Base-by-base conservation (phyloP, 2,113 vertebrate species). In the Microtus pennsylvanicus region DNA sequence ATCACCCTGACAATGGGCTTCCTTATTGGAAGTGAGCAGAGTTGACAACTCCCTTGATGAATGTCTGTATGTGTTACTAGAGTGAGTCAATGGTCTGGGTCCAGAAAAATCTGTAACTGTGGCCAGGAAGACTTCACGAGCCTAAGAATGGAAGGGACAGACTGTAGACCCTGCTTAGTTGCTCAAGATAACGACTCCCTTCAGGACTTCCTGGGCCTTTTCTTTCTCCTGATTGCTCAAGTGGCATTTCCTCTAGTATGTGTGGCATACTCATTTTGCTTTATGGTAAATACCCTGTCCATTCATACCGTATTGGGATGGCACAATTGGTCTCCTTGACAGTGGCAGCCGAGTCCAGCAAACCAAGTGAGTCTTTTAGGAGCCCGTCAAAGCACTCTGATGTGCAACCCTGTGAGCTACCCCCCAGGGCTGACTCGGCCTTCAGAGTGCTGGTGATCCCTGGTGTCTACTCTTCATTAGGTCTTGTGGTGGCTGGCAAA, bases 11-110 rank as follows among this genome's bases (percentile, higher is more conserved):
- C 74, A 88, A 47, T 93, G 92, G 93, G 58, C 72, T 97, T 97
- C 90, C 86, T 96, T 55, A 50, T 75, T 50, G 47, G 11, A 69
- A 94, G 70, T 30, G 70, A 97, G 76, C 52, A 82, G 90, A 72
- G 80, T 81, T 95, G 95, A 82, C 96, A 67, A 82, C 50, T 67
- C 24, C 50, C 58, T 69, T 95, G 95, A 95, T 92, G 83, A 82
- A 89, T 91, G 87, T 72, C 74, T 80, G 28, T 80, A 82, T 35
- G 14, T n/a, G 24, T 63, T 89, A 87, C 69, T 78, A 61, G 55
- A 78, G 38, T 94, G 96, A 98, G 94, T 97, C 91, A 96, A 78
- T 88, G 90, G 22, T 89, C 89, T 95, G 91, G 81, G 74, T 83
- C 77, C 58, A 83, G 47, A 91, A 65, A 94, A 47, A 70, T 86